Percentiles rank a stretch among this genome's conserved stretches.
phyloP scores from a whole-genome alignment of 2,113 vertebrate species.

The Gobiocypris rarus region DNA sequence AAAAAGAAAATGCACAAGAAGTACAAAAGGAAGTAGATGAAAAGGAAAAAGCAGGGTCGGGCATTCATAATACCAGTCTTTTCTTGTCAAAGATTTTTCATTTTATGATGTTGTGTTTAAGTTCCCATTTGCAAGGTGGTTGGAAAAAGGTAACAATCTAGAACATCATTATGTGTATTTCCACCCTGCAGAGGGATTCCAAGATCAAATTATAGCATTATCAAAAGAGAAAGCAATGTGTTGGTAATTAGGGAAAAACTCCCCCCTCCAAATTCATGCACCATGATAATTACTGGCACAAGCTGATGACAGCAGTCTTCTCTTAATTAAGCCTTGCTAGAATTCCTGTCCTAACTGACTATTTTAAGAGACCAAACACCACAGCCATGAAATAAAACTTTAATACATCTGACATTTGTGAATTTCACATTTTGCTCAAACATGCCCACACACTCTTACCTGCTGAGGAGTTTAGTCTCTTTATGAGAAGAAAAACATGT shows the following conservation, averaged over 20 bases:
- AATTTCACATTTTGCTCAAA: conserved; percentile 29
- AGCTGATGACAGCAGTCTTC: conserved; percentile 40
- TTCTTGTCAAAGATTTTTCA: conserved; percentile 2
- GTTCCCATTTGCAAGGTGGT: conserved; percentile 29
- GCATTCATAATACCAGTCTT: neutral
- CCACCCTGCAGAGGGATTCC: conserved; percentile 20
- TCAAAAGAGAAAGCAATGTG: conserved; percentile 30
- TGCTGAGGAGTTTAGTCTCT: conserved; percentile 32
- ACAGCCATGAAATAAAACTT: conserved; percentile 28
- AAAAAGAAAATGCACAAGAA: neutral
- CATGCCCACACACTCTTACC: conserved; percentile 38
- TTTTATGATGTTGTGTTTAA: neutral
- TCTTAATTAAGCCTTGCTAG: conserved; percentile 42
- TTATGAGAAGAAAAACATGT: conserved; percentile 5
- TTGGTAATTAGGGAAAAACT: conserved; percentile 43
- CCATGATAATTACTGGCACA: conserved; percentile 40
- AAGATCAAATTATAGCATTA: conserved; percentile 39
- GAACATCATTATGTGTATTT: conserved; percentile 37
- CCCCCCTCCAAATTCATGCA: conserved; percentile 1
- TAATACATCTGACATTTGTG: conserved; percentile 41
- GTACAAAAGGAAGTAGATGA: neutral
- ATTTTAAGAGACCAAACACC: conserved; percentile 39
- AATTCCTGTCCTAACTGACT: conserved; percentile 33
- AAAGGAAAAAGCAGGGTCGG: neutral
- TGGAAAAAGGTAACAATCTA: neutral